A percentile compares a stretch with the other conserved stretches of the same genome.
Evolutionary conservation across 2,797 vertebrate species (phyloP).

Genomic region (Psittacula derbiana): DNA sequence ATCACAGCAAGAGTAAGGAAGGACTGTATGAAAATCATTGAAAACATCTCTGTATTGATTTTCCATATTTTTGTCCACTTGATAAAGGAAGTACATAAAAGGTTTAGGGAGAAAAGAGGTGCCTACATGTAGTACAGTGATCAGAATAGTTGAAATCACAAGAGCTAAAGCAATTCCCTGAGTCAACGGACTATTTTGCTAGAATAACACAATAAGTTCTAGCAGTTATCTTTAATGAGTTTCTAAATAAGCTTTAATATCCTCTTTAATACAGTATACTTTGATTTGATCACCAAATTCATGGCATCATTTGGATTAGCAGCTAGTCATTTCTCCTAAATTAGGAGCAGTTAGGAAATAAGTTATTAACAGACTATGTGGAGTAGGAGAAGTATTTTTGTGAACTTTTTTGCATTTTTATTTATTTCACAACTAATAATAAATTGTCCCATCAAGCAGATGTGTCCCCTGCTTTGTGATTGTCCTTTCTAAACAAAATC

Average conservation of each 20-base stretch:
- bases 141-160: not conserved
- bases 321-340: not conserved
- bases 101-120: not conserved
- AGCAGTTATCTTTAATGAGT: not conserved
- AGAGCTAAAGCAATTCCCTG: not conserved
- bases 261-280: not conserved
- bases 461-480: not conserved
- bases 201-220: not conserved
- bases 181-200: not conserved
- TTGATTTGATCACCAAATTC: not conserved
- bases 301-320: not conserved
- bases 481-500: not conserved
- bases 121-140: not conserved
- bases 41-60: not conserved
- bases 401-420: not conserved
- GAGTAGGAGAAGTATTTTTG: not conserved
- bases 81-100: not conserved
- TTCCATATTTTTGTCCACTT: not conserved
- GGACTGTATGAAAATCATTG: not conserved
- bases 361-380: not conserved
- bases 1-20: not conserved
- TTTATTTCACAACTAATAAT: not conserved
- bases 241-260: slow-evolving; percentile 27
- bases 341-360: not conserved
- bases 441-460: not conserved